Base-by-base conservation (phyloP, 2,797 vertebrate species). In the Enteromius fasciolatus region DNA sequence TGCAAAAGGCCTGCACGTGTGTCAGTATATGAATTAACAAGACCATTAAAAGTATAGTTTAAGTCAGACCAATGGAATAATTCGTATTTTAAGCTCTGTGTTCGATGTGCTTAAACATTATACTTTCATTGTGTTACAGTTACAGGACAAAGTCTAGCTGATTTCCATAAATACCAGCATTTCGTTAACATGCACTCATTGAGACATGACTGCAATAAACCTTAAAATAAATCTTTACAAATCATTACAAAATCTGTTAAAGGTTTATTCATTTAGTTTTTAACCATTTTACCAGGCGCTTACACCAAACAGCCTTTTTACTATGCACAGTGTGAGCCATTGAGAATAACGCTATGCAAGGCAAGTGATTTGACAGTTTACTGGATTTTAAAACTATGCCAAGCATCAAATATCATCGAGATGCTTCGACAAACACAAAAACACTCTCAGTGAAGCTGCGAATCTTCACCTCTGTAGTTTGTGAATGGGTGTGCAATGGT, bases 301-400 rank as follows among this genome's bases (percentile, higher is more conserved):
- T 25, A 75, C 4, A 1, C 52, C n/a, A 59, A 75, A 10, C 72
- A 75, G 33, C 12, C 50, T 10, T 39, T 66, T 74, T 23, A 39
- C 20, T 17, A 75, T 25, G 12, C 73, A 75, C 25, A 41, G 73
- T 75, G 52, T 59, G 73, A 59, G 73, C 33, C n/a, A 25, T 54
- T 1, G n/a, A 75, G 20, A 59, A 59, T 59, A 57, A 75, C 1
- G 0, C 33, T 5, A 10, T 33, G 5, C 52, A 39, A 57, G 31
- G 7, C 39, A 75, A 75, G 52, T 39, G 20, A 36, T 74, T 74
- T 57, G 50, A 57, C 50, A 57, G n/a, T 75, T 75, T 41, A 41
- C 31, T 59, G 52, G 1, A 0, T 41, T 41, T 75, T 41, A 75
- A 75, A 75, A n/a, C 33, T 57, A 25, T 23, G 73, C 33, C 33